Evolutionary conservation across 2,113 vertebrate species (phyloP), one percentile per base, ranked within the genome.

Genomic region (Macrotus californicus): DNA sequence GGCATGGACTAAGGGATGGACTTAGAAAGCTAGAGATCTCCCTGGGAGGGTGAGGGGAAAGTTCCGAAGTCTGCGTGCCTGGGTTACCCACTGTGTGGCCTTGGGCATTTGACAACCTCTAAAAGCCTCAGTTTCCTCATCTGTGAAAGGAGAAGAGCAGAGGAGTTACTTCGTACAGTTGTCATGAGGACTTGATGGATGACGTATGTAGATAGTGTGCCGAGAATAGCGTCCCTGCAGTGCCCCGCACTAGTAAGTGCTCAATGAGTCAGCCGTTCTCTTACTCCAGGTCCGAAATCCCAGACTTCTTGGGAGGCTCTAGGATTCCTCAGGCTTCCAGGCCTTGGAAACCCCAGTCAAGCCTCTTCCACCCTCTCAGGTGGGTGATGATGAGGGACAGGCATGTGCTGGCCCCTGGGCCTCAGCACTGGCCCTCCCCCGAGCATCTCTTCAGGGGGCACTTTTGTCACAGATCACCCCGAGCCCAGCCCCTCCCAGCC

Each of bases 401-500:
- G n/a, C 7, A 0, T 5, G 2, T 46, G 22, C 48, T 2, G 22
- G 46, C 16, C 13, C 9, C 46, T 4, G 15, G 31, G 11, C 6
- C 11, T 70, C 19, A 2, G 73, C 24, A 26, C 52, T 1, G 46
- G 9, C 13, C 26, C 12, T 56, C 70, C 14, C 50, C 43, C 16
- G 19, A 29, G 7, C 10, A 46, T 54, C n/a, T 24, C 22, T 52
- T n/a, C 26, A 73, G 39, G 7, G 34, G 67, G 31, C 26, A 2
- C 76, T 81, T 56, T 52, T 1, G 43, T 29, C 34, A n/a, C 56
- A 67, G 52, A 70, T 15, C 29, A 48, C 26, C 56, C 2, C 7
- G 21, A 10, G 22, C 10, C 41, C 80, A 36, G 66, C 48, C 22
- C 39, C 52, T 72, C 59, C 61, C 85, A 52, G 39, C 59, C 26